Conservation (phyloP, 2,888 invertebrate species). For the Arrhopalites spinosus region DNA sequence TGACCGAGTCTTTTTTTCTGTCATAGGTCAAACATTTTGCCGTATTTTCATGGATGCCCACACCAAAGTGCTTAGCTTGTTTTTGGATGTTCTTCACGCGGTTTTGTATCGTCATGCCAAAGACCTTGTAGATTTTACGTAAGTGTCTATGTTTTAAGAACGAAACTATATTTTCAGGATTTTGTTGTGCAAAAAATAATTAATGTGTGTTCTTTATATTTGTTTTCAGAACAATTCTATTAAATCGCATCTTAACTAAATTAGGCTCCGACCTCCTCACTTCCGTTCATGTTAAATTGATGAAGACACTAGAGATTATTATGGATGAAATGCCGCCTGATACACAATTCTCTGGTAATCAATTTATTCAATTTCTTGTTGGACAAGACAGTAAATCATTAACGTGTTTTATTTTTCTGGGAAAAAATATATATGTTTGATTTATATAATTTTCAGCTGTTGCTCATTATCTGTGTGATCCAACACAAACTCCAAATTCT, state of each 20-base stretch:
- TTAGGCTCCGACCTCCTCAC: slow-evolving; percentile 88
- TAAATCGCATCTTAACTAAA: slow-evolving; percentile 86
- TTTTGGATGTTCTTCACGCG: slow-evolving; percentile 91
- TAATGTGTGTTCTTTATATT: no score
- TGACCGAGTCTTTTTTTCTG: not conserved
- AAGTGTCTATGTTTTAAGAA: no score
- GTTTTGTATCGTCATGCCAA: slow-evolving; percentile 82
- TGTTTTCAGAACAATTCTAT: slow-evolving; percentile 83
- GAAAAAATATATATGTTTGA: no score
- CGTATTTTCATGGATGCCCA: slow-evolving; percentile 97
- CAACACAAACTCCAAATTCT: slow-evolving; percentile 88
- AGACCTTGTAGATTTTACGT: slow-evolving; percentile 92
- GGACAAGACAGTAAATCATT: no score
- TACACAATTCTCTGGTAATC: no score
- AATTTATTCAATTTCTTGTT: no score
- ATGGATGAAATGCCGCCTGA: slow-evolving; percentile 69
- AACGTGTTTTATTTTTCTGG: no score
- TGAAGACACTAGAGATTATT: slow-evolving; percentile 80
- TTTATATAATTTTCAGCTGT: slow-evolving; percentile 67
- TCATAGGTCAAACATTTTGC: slow-evolving; percentile 55
- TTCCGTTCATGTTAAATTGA: slow-evolving; percentile 88
- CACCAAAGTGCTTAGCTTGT: slow-evolving; percentile 88
- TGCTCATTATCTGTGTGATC: slow-evolving; percentile 81
- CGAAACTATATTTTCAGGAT: no score
- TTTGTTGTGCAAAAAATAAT: no score